Percentiles rank a stretch among this genome's conserved stretches.
phyloP scores from a whole-genome alignment of 2,797 vertebrate species.

The Falco peregrinus region DNA sequence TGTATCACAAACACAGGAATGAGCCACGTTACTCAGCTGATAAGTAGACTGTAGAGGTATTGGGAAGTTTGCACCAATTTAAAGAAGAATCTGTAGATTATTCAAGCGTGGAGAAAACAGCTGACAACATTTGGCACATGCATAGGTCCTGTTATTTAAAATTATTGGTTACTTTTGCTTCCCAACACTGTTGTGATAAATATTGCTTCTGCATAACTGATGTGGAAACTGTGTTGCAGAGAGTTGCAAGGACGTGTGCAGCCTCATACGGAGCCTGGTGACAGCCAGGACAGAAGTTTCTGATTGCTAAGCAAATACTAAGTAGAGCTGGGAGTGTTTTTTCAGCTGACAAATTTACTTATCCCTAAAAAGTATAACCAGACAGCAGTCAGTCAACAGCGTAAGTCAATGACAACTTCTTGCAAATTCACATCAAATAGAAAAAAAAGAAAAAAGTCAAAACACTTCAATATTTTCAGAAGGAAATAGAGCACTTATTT shows the following conservation, averaged over 20 bases:
- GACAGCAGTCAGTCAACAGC: neutral
- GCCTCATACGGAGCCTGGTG: rapidly evolving
- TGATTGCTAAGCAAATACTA: neutral
- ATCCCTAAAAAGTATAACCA: neutral
- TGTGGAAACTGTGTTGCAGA: no score
- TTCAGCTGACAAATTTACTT: neutral
- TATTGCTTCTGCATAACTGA: neutral
- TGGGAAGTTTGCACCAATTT: neutral
- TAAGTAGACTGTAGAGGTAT: neutral
- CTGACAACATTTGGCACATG: neutral
- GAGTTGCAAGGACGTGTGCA: neutral
- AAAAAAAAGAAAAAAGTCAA: neutral
- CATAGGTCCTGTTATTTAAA: neutral
- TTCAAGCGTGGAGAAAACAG: rapidly evolving
- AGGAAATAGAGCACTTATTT: neutral
- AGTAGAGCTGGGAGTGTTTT: neutral
- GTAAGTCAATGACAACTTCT: neutral
- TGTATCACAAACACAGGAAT: neutral
- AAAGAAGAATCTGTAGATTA: neutral
- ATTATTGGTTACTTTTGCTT: neutral
- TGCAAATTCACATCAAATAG: neutral
- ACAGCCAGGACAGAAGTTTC: rapidly evolving
- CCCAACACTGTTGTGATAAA: neutral
- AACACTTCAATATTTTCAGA: neutral
- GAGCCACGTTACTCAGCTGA: neutral